Evolutionary conservation across 2,797 vertebrate species (phyloP).

Genomic region (Pipistrellus pipistrellus): DNA sequence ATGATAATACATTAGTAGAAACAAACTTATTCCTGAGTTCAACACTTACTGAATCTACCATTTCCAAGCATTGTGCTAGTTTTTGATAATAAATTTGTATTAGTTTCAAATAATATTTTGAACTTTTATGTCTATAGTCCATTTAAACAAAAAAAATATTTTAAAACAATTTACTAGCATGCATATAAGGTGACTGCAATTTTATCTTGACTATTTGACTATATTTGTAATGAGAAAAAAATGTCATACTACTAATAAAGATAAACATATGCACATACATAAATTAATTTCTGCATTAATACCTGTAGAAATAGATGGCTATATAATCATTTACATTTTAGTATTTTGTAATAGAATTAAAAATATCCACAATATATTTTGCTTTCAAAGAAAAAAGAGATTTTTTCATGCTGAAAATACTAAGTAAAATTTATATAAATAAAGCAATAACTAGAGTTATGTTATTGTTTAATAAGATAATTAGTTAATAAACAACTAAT

Average conservation of each 20-base stretch:
- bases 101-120: slow-evolving; percentile 14
- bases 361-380: neutral
- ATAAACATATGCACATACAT: neutral
- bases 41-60: neutral
- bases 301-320: neutral
- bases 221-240: neutral
- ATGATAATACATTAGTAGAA: neutral
- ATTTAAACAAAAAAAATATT: slow-evolving; percentile 28
- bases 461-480: neutral
- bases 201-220: slow-evolving; percentile 6
- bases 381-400: neutral
- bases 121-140: neutral
- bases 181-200: neutral
- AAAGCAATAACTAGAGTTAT: neutral
- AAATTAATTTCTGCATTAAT: neutral
- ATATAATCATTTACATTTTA: neutral
- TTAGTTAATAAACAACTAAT: neutral
- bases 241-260: neutral
- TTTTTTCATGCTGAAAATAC: neutral
- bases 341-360: neutral
- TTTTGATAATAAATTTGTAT: neutral
- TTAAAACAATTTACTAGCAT: slow-evolving; percentile 1
- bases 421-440: neutral
- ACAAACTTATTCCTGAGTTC: neutral
- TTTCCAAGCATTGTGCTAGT: neutral